Percentiles rank a stretch among this genome's conserved stretches.
phyloP scores from a whole-genome alignment of 2,113 vertebrate species.

The Platysteira castanea region DNA sequence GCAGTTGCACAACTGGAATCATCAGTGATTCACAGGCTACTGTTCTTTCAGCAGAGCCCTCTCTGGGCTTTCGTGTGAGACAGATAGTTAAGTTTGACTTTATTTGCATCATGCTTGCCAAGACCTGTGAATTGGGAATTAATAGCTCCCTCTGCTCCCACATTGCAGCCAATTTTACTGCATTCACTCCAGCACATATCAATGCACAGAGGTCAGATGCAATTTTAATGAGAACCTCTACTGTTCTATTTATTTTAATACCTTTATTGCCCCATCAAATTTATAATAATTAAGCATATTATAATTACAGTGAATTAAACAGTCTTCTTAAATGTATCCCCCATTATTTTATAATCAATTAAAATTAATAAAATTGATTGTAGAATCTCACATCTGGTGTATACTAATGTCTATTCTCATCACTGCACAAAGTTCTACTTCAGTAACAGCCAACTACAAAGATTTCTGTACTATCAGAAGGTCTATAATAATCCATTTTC shows the following conservation, averaged over 20 bases:
- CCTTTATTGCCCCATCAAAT: slow-evolving; percentile 54
- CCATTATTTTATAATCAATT: slow-evolving; percentile 65
- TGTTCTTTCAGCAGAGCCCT: background rate
- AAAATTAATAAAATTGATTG: slow-evolving; percentile 60
- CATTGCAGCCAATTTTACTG: background rate
- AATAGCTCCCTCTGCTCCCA: background rate
- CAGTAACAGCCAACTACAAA: background rate
- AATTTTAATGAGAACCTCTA: slow-evolving; percentile 56
- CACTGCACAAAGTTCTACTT: background rate
- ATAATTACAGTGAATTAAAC: slow-evolving; percentile 56
- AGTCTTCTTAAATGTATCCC: slow-evolving; percentile 11
- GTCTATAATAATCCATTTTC: slow-evolving; percentile 21
- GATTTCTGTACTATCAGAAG: background rate
- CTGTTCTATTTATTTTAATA: slow-evolving; percentile 59
- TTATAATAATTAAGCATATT: slow-evolving; percentile 52
- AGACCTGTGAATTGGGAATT: slow-evolving; percentile 5
- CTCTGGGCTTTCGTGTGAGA: background rate
- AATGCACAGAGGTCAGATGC: slow-evolving; percentile 19
- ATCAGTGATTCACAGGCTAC: background rate
- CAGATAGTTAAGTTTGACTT: background rate
- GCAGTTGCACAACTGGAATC: slow-evolving; percentile 32
- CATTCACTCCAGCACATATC: background rate
- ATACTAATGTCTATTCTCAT: slow-evolving; percentile 1
- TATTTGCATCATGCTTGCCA: background rate
- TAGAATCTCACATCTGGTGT: slow-evolving; percentile 36